A percentile compares a stretch with the other conserved stretches of the same genome.
Conservation (phyloP, 2,888 invertebrate species). For the Agrotis ipsilon region DNA sequence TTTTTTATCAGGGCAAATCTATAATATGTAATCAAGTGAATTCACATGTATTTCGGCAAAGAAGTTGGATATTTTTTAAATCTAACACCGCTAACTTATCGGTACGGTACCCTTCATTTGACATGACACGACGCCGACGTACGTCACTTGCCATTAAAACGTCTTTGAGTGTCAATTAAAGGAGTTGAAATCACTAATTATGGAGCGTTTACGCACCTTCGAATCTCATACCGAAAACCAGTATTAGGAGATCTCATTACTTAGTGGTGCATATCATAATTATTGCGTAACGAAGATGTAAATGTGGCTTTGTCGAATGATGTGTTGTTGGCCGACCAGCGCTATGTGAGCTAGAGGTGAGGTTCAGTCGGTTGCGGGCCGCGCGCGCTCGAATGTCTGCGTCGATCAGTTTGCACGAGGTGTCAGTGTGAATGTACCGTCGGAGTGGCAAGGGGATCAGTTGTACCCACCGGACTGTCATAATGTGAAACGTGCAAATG, state of each 20-base stretch:
- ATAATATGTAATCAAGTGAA: slow-evolving; percentile 11
- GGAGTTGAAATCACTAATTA: slow-evolving; percentile 5
- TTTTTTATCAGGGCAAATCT: slow-evolving; percentile 26
- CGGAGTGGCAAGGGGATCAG: slow-evolving; percentile 58
- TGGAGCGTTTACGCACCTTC: slow-evolving; percentile 12
- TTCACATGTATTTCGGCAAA: slow-evolving; percentile 31
- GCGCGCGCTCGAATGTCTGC: slow-evolving; percentile 20
- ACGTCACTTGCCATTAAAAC: slow-evolving; percentile 58
- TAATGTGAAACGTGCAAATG: slow-evolving; percentile 61
- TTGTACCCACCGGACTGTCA: slow-evolving; percentile 71
- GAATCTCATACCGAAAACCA: slow-evolving; percentile 40
- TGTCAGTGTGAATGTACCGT: slow-evolving; percentile 38
- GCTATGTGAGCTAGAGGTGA: slow-evolving; percentile 33
- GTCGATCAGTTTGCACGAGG: slow-evolving; percentile 34
- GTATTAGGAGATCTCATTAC: slow-evolving; percentile 16
- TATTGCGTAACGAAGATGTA: slow-evolving; percentile 10
- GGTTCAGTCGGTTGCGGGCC: slow-evolving; percentile 51
- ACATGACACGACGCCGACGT: slow-evolving; percentile 39
- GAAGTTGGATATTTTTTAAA: slow-evolving; percentile 4
- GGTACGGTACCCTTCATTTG: slow-evolving; percentile 24
- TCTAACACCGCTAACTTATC: neutral
- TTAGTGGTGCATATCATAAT: slow-evolving; percentile 38
- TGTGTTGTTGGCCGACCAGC: slow-evolving; percentile 58
- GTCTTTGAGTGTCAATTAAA: slow-evolving; percentile 42
- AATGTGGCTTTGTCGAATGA: slow-evolving; percentile 30